phyloP scores from a whole-genome alignment of 2,888 invertebrate genomes.

The Trypoxylon attenuatum region DNA sequence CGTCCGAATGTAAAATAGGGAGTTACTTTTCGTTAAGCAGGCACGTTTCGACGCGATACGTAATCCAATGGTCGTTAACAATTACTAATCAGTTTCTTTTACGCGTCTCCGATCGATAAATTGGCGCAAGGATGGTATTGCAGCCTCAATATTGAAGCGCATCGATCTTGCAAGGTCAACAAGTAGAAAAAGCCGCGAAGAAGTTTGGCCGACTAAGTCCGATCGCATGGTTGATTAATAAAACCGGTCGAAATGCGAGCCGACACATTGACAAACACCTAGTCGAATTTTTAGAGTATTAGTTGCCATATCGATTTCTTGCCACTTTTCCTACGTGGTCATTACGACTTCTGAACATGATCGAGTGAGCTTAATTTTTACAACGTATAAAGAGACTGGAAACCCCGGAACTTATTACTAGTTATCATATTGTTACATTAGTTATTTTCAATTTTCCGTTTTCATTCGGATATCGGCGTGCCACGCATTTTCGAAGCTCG shows the following conservation, averaged over 20 bases:
- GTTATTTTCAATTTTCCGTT: neutral
- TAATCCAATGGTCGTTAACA: neutral
- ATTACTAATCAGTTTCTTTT: neutral
- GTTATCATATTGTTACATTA: neutral
- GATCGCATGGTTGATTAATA: slow-evolving; percentile 3
- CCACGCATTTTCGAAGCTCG: slow-evolving; percentile 13
- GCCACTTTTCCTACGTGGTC: neutral
- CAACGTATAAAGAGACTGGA: neutral
- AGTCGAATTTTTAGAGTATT: slow-evolving; percentile 9
- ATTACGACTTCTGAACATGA: neutral
- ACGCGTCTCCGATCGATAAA: slow-evolving; percentile 21
- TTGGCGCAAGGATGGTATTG: neutral
- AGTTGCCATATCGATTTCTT: neutral
- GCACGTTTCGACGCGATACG: neutral
- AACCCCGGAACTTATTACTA: slow-evolving; percentile 1
- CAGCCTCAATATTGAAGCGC: slow-evolving; percentile 13
- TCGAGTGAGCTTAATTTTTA: neutral
- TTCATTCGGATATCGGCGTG: neutral
- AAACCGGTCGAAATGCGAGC: slow-evolving; percentile 2
- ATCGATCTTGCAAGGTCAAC: slow-evolving; percentile 27
- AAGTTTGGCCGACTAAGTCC: slow-evolving; percentile 4
- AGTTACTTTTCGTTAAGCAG: slow-evolving; percentile 19
- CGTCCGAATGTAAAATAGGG: neutral
- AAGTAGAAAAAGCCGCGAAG: slow-evolving; percentile 38
- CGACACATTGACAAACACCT: neutral